phyloP scores from a whole-genome alignment of 2,113 vertebrate species.

The Paramisgurnus dabryanus region DNA sequence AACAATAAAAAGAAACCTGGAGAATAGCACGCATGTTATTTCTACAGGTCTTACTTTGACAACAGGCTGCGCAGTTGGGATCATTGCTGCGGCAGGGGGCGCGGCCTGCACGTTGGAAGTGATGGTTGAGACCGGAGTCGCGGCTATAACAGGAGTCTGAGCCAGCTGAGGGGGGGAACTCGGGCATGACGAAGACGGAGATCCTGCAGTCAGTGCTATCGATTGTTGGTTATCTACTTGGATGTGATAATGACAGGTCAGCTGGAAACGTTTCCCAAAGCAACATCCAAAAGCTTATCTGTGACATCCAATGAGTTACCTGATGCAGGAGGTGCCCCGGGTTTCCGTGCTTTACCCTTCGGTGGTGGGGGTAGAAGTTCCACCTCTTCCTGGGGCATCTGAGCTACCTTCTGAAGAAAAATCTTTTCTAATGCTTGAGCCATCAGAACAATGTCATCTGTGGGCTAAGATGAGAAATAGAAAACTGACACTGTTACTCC shows the following conservation, averaged over 20 bases:
- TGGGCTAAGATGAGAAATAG: slow-evolving; percentile 77
- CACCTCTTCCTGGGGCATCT: slow-evolving; percentile 98
- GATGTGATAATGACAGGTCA: slow-evolving; percentile 8
- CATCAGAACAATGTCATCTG: slow-evolving; percentile 98
- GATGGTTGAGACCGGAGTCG: slow-evolving; percentile 89
- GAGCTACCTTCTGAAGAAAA: slow-evolving; percentile 96
- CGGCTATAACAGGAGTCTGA: slow-evolving; percentile 91
- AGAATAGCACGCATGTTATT: neutral
- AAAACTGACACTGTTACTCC: neutral
- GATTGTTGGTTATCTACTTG: slow-evolving; percentile 74
- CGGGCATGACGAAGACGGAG: slow-evolving; percentile 85
- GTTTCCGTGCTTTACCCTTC: slow-evolving; percentile 93
- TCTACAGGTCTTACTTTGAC: slow-evolving; percentile 83
- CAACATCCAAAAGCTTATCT: neutral
- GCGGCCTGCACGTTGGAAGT: slow-evolving; percentile 76
- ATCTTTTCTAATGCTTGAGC: slow-evolving; percentile 98
- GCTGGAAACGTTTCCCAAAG: neutral
- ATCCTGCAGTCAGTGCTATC: slow-evolving; percentile 83
- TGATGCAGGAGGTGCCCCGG: slow-evolving; percentile 75
- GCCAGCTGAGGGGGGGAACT: slow-evolving; percentile 82
- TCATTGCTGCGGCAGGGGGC: slow-evolving; percentile 69
- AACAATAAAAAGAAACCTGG: neutral
- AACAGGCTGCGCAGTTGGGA: slow-evolving; percentile 89
- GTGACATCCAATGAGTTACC: slow-evolving; percentile 66
- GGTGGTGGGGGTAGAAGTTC: slow-evolving; percentile 91